Conservation (phyloP, 2,113 vertebrate species). For the Pantherophis guttatus region DNA sequence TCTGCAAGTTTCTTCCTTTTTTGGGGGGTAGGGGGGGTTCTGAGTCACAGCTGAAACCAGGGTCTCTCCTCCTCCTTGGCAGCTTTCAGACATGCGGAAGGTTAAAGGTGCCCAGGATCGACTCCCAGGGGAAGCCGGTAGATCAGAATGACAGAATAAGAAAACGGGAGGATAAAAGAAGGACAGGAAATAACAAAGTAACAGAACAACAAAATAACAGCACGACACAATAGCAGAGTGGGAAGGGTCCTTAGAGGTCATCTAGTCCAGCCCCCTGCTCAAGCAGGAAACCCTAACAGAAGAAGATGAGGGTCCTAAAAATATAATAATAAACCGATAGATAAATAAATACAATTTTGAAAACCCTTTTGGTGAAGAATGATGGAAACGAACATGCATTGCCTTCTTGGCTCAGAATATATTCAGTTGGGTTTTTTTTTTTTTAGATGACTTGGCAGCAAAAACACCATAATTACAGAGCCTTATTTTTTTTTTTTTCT, state of each 20-base stretch:
- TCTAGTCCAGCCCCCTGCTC: too few relatives aligned
- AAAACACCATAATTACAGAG: not conserved
- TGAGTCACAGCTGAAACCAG: not conserved
- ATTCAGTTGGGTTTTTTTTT: not conserved
- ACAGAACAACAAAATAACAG: too few relatives aligned
- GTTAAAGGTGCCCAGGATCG: too few relatives aligned
- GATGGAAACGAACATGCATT: not conserved
- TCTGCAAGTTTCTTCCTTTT: not conserved
- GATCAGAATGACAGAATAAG: too few relatives aligned
- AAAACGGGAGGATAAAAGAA: too few relatives aligned
- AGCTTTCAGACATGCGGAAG: not conserved
- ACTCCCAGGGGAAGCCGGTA: too few relatives aligned
- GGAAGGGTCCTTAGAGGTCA: too few relatives aligned
- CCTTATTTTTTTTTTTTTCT: not conserved
- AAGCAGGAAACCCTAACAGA: too few relatives aligned
- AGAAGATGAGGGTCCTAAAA: too few relatives aligned
- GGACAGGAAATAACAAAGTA: too few relatives aligned
- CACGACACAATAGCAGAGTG: too few relatives aligned
- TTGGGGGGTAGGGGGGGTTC: not conserved
- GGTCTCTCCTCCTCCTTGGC: not conserved
- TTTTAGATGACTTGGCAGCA: not conserved
- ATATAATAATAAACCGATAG: too few relatives aligned
- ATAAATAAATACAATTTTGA: not conserved
- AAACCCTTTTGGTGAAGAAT: not conserved
- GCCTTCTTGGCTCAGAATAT: not conserved